Base-by-base conservation (phyloP, 2,888 invertebrate species). In the Campopleginae sp. region DNA sequence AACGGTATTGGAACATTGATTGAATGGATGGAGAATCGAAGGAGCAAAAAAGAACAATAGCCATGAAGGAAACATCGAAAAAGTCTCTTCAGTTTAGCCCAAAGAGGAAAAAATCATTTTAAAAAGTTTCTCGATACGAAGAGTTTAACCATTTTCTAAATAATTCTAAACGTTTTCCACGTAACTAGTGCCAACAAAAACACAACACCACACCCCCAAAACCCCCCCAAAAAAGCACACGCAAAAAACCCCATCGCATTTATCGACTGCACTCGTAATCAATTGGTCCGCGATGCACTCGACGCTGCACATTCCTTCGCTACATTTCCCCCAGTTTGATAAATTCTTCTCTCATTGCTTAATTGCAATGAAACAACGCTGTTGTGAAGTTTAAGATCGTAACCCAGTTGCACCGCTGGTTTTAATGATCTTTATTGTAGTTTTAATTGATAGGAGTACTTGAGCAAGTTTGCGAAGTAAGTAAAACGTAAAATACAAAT, bases 291-390 rank as follows among this genome's bases (percentile, higher is more conserved):
- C 63, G 63, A 33, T 63, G 63, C 63, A 63, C 33, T 63, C 33
- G 17, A n/a, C 63, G n/a, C n/a, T 65, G 63, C 63, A 65, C 33
- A 33, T 65, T 65, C 38, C 63, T 65, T 31, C 63, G n/a, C 12
- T 14, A 58, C 38, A 19, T 63, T 63, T 63, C 17, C 38, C n/a
- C n/a, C n/a, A n/a, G 38, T 38, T n/a, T 33, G 23, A 54, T 63
- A 7, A 8, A 33, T 10, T 4, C 12, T 31, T 31, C 31, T 63
- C 31, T 61, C 14, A 33, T 63, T 63, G 27, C 58, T 58, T 27
- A 5, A 58, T 58, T 27, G 27, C 27, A 5, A 27, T 27, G 23
- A 27, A 58, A 58, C 27, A 14, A 58, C 2, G 58, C 58, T 58
- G 14, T 6, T 58, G 58, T 27, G 27, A 58, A 58, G 58, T 58